Base-by-base conservation (phyloP, 1,140 invertebrate species). In the Cardiocondyla obscurior region DNA sequence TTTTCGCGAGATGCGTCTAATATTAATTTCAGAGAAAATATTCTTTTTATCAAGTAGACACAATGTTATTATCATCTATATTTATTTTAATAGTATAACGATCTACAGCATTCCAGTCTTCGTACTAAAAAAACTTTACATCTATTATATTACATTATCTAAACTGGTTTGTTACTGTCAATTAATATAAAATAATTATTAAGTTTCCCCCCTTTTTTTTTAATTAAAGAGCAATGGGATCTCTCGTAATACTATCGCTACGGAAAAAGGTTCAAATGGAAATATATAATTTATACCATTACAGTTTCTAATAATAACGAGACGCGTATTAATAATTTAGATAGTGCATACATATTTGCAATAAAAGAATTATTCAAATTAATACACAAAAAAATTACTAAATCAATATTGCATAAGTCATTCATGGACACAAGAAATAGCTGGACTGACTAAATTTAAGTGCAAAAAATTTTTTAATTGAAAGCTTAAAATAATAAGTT, bases 51-150 rank as follows among this genome's bases (percentile, higher is more conserved):
- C 19, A 36, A 36, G n/a, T 36, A 25, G 2, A 51, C n/a, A 30
- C n/a, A 30, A 19, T 74, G 46, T 74, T 8, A n/a, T 73, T 5
- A 73, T 12, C 28, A 7, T 74, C 7, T 46, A 46, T 58, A 46
- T 44, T 74, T 62, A 62, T 14, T 19, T 60, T 58, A 73, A 58
- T 69, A 51, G 25, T 46, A 46, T 28, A 51, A 28, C 39, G 10
- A 64, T 79, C 51, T 33, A 67, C 67, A 36, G n/a, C 36, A 65
- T 25, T 77, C 33, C 74, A 79, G 62, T 79, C 62, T 69, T 79
- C 42, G 64, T 10, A 2, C 58, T 19, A 36, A 49, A 36, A 49
- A 36, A 16, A 76, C 25, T 62, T 33, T 36, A 51, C 1, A 3
- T 49, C 10, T 76, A 49, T 64, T 30, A 62, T 74, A 36, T 2